A percentile compares a stretch with the other conserved stretches of the same genome.
These are phyloP conservation scores for Drosophila monieri DNA, from an alignment of 2,888 invertebrate genomes.

Conservation along the genomic window DNA sequence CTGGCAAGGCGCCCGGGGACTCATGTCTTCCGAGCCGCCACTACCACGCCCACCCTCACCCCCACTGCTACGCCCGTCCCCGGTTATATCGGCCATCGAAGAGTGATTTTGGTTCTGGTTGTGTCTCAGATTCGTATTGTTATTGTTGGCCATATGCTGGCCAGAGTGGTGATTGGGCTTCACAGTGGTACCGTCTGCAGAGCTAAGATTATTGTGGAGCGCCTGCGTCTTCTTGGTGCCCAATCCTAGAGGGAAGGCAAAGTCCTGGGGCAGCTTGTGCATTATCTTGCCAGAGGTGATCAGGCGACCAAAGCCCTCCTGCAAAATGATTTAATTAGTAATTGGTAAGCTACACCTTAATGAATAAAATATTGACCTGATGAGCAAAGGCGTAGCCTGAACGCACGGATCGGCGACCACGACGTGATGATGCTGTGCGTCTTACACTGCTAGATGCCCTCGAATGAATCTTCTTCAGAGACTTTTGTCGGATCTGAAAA, in stretches of 20 bases:
- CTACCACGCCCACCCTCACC: slow-evolving; percentile 38
- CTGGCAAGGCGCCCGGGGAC: slow-evolving; percentile 88
- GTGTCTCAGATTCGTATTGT: slow-evolving; percentile 66
- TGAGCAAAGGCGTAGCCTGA: slow-evolving; percentile 99
- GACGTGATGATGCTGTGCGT: slow-evolving; percentile 93
- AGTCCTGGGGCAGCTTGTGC: slow-evolving; percentile 93
- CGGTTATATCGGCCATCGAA: slow-evolving; percentile 75
- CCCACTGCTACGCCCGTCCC: slow-evolving; percentile 39
- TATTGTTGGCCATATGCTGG: slow-evolving; percentile 58
- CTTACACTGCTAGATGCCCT: slow-evolving; percentile 91
- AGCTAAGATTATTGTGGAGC: slow-evolving; percentile 64
- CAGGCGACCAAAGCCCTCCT: slow-evolving; percentile 96
- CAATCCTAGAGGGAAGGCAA: slow-evolving; percentile 88
- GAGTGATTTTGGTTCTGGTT: slow-evolving; percentile 70
- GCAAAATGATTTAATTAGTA: not conserved
- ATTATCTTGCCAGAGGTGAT: slow-evolving; percentile 99
- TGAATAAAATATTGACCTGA: slow-evolving; percentile 84
- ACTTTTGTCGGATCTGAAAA: slow-evolving; percentile 91
- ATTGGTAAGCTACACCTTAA: not conserved
- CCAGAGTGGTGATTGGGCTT: slow-evolving; percentile 38
- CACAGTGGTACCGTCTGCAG: slow-evolving; percentile 36
- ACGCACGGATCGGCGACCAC: slow-evolving; percentile 95
- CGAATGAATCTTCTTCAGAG: slow-evolving; percentile 88
- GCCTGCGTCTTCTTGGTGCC: slow-evolving; percentile 83
- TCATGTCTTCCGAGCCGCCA: slow-evolving; percentile 75